Percentiles rank a stretch among this genome's conserved stretches.
Conservation (phyloP, 2,888 invertebrate species). For the Leptothorax acervorum region DNA sequence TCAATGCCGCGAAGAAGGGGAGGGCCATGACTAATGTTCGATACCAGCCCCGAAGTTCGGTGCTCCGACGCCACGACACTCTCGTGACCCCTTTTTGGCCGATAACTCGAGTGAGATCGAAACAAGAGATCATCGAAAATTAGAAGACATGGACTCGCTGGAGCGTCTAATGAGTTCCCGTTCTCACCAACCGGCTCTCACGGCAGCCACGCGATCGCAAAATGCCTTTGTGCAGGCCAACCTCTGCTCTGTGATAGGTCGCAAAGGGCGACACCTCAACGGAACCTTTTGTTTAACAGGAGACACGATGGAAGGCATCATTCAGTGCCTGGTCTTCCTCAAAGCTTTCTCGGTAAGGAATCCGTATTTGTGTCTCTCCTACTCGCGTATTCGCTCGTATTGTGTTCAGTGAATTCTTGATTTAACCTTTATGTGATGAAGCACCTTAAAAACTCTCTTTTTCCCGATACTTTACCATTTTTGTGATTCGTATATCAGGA, state of each 20-base stretch:
- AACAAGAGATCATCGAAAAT: conserved; percentile 62
- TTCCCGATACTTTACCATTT: background rate
- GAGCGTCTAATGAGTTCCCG: conserved; percentile 92
- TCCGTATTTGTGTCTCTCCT: background rate
- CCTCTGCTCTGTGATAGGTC: conserved; percentile 91
- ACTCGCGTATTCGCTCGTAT: background rate
- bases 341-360: conserved; percentile 96
- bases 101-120: conserved; percentile 18
- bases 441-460: background rate
- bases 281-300: conserved; percentile 96
- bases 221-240: conserved; percentile 89
- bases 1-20: conserved; percentile 10
- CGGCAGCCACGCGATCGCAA: conserved; percentile 87
- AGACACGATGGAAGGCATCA: conserved; percentile 97
- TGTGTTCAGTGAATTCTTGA: background rate
- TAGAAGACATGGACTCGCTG: conserved; percentile 91
- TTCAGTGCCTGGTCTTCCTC: conserved; percentile 96
- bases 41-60: conserved; percentile 10
- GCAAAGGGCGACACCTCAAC: conserved; percentile 93
- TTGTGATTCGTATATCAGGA: background rate
- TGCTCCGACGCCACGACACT: background rate
- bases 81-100: background rate
- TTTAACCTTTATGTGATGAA: background rate
- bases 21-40: conserved; percentile 33
- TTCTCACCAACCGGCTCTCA: conserved; percentile 89